phyloP scores from a whole-genome alignment of 2,113 vertebrate species.

The Hydrochoerus hydrochaeris region DNA sequence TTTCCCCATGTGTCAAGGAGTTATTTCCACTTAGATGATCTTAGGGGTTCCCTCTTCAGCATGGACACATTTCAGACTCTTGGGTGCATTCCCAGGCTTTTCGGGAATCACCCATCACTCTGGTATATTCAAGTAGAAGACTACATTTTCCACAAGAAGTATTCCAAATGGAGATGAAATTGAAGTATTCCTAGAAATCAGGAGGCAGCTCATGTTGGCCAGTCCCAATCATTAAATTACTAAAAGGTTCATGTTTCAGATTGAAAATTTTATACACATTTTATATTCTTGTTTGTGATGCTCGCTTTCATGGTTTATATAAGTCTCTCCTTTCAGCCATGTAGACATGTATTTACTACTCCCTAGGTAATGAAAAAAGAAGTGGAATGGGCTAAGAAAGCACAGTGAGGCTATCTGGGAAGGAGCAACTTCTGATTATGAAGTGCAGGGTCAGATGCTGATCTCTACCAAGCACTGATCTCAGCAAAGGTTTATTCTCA shows the following conservation, averaged over 20 bases:
- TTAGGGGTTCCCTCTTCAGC: background rate
- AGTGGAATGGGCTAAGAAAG: background rate
- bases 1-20: background rate
- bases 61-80: background rate
- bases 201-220: background rate
- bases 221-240: slow-evolving; percentile 5
- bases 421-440: background rate
- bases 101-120: background rate
- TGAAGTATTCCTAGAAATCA: slow-evolving; percentile 23
- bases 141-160: background rate
- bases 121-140: background rate
- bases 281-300: background rate
- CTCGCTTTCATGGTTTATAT: background rate
- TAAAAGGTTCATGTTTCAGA: background rate
- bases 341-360: background rate
- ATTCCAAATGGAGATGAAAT: background rate
- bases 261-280: slow-evolving; percentile 17
- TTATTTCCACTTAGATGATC: background rate
- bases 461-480: background rate
- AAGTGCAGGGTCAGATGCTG: background rate
- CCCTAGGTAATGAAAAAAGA: background rate
- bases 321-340: background rate
- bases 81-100: background rate
- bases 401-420: background rate
- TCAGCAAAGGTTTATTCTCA: background rate